Evolutionary conservation across 2,888 invertebrate genomes (phyloP).

Genomic region (Halictus ligatus): DNA sequence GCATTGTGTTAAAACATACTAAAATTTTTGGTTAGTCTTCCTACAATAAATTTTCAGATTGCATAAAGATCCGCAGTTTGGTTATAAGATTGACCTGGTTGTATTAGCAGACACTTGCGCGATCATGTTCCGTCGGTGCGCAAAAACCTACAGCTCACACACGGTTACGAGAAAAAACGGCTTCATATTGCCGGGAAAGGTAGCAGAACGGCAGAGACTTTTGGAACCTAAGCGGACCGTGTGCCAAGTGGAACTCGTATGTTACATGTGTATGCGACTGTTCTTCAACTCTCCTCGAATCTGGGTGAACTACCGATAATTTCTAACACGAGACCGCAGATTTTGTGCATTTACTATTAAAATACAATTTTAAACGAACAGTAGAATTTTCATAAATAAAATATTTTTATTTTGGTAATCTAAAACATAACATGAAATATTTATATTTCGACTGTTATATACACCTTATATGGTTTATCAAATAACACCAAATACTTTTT

Average conservation of each 20-base stretch:
- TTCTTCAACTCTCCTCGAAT: constrained; percentile 4
- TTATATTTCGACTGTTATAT: not conserved
- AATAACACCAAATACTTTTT: no score
- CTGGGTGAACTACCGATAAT: not conserved
- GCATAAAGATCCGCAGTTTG: no score
- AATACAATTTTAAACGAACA: no score
- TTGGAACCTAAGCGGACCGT: not conserved
- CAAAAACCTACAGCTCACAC: not conserved
- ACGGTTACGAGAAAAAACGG: not conserved
- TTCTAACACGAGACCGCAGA: not conserved
- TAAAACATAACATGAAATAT: no score
- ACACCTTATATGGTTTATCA: no score
- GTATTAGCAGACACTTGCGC: not conserved
- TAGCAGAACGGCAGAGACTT: not conserved
- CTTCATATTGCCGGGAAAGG: constrained; percentile 8
- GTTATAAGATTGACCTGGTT: not conserved
- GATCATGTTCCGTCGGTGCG: not conserved
- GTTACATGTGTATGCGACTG: not conserved
- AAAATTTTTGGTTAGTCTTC: no score
- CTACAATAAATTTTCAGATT: no score
- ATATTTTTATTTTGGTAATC: no score
- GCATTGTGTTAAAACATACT: no score
- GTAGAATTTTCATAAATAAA: no score
- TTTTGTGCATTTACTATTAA: not conserved
- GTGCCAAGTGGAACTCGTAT: constrained; percentile 15